Conservation (phyloP, 2,888 invertebrate species). For the Steromphala cineraria region DNA sequence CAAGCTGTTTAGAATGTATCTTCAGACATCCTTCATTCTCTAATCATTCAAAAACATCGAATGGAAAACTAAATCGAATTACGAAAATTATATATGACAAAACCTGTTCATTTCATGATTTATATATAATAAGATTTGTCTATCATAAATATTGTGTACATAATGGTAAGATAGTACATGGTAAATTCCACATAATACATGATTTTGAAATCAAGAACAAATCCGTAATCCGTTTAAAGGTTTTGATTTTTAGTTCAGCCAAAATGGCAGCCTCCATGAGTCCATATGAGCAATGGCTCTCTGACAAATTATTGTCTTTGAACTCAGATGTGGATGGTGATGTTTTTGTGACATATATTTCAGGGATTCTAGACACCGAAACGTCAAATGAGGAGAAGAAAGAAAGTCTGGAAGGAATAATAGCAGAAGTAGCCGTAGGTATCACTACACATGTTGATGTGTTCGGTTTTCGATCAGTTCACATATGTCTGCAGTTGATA, state of each 20-base stretch:
- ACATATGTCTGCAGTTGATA: not conserved
- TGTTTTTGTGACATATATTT: slow-evolving; percentile 67
- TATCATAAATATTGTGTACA: too few relatives aligned
- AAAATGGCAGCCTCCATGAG: slow-evolving; percentile 57
- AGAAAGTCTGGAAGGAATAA: slow-evolving; percentile 64
- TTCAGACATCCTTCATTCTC: too few relatives aligned
- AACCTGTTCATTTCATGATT: too few relatives aligned
- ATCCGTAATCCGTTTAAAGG: not conserved
- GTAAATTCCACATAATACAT: too few relatives aligned
- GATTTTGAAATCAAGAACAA: too few relatives aligned
- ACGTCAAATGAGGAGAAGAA: slow-evolving; percentile 60
- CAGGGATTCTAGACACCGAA: slow-evolving; percentile 65
- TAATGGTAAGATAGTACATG: too few relatives aligned
- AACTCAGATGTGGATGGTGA: slow-evolving; percentile 70
- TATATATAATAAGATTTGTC: too few relatives aligned
- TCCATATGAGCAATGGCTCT: slow-evolving; percentile 64
- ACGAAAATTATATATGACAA: too few relatives aligned
- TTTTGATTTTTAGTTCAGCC: not conserved
- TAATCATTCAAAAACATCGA: too few relatives aligned
- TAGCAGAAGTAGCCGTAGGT: slow-evolving; percentile 67
- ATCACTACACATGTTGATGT: not conserved
- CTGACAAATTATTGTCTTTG: slow-evolving; percentile 59
- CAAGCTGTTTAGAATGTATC: too few relatives aligned
- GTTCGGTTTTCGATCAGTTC: slow-evolving; percentile 2
- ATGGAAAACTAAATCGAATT: too few relatives aligned